These are phyloP conservation scores for Diorhabda sublineata DNA, from an alignment of 1,140 invertebrate genomes.

Conservation along the genomic window DNA sequence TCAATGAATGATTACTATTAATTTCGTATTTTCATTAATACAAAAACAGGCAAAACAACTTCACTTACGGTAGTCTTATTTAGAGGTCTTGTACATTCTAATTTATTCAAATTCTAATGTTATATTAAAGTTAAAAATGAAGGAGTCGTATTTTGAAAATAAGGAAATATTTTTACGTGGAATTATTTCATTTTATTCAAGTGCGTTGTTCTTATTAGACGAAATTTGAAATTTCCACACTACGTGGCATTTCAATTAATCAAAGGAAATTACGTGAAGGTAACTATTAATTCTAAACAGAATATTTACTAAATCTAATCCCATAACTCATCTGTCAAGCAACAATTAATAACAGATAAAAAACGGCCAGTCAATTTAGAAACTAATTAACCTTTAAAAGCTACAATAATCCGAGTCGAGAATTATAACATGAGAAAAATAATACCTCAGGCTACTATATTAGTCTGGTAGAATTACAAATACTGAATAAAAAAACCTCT, in stretches of 20 bases:
- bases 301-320: neutral
- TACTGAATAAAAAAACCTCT: too few species aligned
- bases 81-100: too few species aligned
- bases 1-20: too few species aligned
- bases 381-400: constrained; percentile 21
- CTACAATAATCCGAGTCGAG: constrained; percentile 15
- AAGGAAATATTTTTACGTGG: too few species aligned
- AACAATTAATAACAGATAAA: constrained; percentile 17
- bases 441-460: neutral
- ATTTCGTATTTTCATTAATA: too few species aligned
- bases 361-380: constrained; percentile 16
- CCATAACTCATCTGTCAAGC: constrained; percentile 1
- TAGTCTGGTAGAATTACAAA: too few species aligned
- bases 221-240: neutral
- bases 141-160: too few species aligned
- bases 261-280: neutral
- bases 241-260: neutral
- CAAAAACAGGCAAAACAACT: too few species aligned
- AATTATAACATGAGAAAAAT: neutral
- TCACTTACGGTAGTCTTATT: too few species aligned
- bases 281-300: constrained; percentile 3
- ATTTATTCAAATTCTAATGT: too few species aligned
- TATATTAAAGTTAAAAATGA: too few species aligned
- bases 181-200: too few species aligned
- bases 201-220: neutral